Evolutionary conservation across 2,113 vertebrate genomes (phyloP), one percentile per base, ranked within the genome.

Genomic region (Ancistrus triradiatus): DNA sequence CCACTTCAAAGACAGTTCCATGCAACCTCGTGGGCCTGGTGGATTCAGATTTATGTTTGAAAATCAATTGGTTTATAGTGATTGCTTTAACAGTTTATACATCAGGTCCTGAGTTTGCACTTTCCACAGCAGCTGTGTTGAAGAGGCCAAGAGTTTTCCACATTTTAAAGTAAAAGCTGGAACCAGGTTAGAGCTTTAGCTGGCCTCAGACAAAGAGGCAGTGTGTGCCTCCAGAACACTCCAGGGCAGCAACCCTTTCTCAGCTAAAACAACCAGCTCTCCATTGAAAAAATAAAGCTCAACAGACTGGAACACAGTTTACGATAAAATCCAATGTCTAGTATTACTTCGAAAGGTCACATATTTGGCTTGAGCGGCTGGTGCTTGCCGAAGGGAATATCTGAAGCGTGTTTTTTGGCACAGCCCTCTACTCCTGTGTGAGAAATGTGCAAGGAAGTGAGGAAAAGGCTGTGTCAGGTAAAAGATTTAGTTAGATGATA

Each of bases 271-370:
- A 64, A 55, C 51, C 46, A 25, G 49, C 38, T 25, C 50, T 46
- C 59, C 24, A 59, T 19, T 17, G 11, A 43, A 63, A 66, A 59
- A 74, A 69, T 66, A 52, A 70, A 63, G 48, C 40, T 63, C 53
- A 58, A 46, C 64, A 63, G 59, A 64, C 64, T 60, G 40, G 50
- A 64, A 51, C 68, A 44, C 25, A 58, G 46, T 66, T 62, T 61
- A 53, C 11, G 24, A 60, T 57, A 63, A 66, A 59, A 59, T 59
- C 67, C 63, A 59, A 43, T 56, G 59, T 52, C 25, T 52, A 63
- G 35, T 55, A 55, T 40, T 63, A 37, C 38, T 59, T 51, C 65
- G 53, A 55, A 73, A 73, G 70, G 65, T 68, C 70, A 68, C 53
- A 59, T 40, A 73, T 63, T 68, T 68, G 59, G 65, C 70, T 53